Conservation (phyloP, 2,888 invertebrate genomes). For the Dolichopus griseipennis region DNA sequence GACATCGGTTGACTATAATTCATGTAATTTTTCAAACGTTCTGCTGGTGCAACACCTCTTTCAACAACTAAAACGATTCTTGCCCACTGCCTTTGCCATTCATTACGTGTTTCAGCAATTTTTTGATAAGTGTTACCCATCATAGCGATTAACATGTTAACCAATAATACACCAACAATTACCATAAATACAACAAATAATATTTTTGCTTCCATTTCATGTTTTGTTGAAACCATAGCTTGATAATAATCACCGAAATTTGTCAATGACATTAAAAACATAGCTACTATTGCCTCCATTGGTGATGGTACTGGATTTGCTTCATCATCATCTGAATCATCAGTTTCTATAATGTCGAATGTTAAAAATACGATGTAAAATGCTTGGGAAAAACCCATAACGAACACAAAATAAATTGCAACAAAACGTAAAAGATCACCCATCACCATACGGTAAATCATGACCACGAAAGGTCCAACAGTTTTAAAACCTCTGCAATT, state of each 20-base stretch:
- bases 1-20: slow-evolving; percentile 94
- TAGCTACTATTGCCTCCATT: slow-evolving; percentile 90
- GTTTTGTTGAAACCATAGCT: slow-evolving; percentile 80
- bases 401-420: slow-evolving; percentile 92
- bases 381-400: slow-evolving; percentile 95
- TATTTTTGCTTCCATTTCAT: slow-evolving; percentile 81
- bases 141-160: slow-evolving; percentile 99
- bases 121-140: slow-evolving; percentile 99
- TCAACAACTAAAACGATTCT: slow-evolving; percentile 95
- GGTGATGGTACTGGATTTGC: slow-evolving; percentile 86
- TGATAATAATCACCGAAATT: slow-evolving; percentile 93
- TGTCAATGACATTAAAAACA: slow-evolving; percentile 97
- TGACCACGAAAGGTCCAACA: slow-evolving; percentile 98
- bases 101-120: slow-evolving; percentile 93
- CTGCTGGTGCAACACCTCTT: slow-evolving; percentile 85
- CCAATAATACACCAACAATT: slow-evolving; percentile 86
- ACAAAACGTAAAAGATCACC: slow-evolving; percentile 93
- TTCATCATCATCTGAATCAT: slow-evolving; percentile 72
- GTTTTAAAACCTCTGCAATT: slow-evolving; percentile 85
- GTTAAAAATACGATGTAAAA: slow-evolving; percentile 87
- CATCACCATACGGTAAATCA: slow-evolving; percentile 98
- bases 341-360: slow-evolving; percentile 74
- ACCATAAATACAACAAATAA: slow-evolving; percentile 97
- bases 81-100: slow-evolving; percentile 98
- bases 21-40: slow-evolving; percentile 74